Evolutionary conservation across 2,113 vertebrate genomes (phyloP).

Genomic region (Apodemus sylvaticus): DNA sequence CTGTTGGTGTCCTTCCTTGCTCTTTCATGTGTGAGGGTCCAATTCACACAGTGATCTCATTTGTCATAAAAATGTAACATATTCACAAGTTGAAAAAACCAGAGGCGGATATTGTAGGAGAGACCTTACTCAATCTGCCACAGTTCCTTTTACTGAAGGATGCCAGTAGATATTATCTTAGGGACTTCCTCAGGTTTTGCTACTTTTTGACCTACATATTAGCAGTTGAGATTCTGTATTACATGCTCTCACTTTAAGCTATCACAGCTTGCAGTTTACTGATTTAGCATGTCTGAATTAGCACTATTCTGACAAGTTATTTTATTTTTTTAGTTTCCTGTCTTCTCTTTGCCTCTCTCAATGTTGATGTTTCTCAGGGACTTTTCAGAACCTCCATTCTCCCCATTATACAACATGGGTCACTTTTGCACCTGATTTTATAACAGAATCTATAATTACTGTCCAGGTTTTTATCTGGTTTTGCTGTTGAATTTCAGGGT

Average conservation of each 20-base stretch:
- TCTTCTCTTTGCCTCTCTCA: not conserved
- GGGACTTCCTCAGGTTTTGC: not conserved
- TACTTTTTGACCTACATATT: not conserved
- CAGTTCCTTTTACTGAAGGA: not conserved
- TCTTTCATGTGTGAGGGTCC: not conserved
- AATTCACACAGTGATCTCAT: not conserved
- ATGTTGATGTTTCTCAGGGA: not conserved
- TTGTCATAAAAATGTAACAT: not conserved
- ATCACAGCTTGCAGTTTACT: not conserved
- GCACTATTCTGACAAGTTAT: not conserved
- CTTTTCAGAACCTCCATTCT: not conserved
- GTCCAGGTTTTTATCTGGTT: not conserved
- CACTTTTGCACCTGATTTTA: not conserved
- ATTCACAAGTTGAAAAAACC: not conserved
- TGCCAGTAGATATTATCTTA: not conserved
- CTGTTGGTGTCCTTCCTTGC: not conserved
- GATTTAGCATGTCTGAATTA: not conserved
- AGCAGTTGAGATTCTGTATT: not conserved
- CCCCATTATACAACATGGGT: not conserved
- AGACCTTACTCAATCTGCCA: not conserved
- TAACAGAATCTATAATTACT: constrained; percentile 20
- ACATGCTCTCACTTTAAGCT: not conserved
- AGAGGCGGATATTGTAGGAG: not conserved
- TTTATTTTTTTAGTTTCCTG: not conserved
- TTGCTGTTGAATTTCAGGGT: not conserved